Evolutionary conservation across 1,140 invertebrate species (phyloP).

Genomic region (Helicoverpa zea): DNA sequence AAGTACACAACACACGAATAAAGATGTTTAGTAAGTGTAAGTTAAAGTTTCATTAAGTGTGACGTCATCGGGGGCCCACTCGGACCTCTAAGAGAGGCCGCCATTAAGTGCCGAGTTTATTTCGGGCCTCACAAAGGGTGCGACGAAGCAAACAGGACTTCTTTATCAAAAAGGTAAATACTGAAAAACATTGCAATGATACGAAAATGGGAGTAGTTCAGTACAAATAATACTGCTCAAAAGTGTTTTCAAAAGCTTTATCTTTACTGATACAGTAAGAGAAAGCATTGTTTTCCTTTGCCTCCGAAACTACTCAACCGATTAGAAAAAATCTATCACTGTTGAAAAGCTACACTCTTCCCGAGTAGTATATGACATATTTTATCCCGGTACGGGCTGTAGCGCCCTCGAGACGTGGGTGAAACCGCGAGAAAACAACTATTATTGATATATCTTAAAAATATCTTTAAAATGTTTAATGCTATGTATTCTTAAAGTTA

Average conservation of each 20-base stretch:
- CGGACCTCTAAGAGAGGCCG: neutral
- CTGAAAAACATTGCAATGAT: neutral
- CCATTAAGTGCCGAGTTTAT: neutral
- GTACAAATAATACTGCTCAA: neutral
- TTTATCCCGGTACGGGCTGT: too few species aligned
- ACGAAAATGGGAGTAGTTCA: neutral
- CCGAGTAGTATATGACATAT: too few species aligned
- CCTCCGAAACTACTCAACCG: too few species aligned
- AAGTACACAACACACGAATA: neutral
- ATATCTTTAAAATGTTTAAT: too few species aligned
- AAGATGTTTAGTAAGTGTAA: neutral
- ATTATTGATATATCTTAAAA: too few species aligned
- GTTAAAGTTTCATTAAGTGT: neutral
- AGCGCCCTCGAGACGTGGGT: too few species aligned
- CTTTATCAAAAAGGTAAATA: constrained; percentile 25
- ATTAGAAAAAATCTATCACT: too few species aligned
- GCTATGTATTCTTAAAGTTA: too few species aligned
- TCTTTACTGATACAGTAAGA: too few species aligned
- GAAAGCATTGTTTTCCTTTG: too few species aligned
- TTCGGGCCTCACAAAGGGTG: neutral
- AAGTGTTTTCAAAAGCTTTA: neutral
- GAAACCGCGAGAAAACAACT: too few species aligned
- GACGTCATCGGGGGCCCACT: neutral
- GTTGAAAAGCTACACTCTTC: too few species aligned
- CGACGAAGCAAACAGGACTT: neutral